A percentile compares a stretch with the other conserved stretches of the same genome.
Evolutionary conservation across 2,113 vertebrate genomes (phyloP).

Genomic region (Upupa epops): DNA sequence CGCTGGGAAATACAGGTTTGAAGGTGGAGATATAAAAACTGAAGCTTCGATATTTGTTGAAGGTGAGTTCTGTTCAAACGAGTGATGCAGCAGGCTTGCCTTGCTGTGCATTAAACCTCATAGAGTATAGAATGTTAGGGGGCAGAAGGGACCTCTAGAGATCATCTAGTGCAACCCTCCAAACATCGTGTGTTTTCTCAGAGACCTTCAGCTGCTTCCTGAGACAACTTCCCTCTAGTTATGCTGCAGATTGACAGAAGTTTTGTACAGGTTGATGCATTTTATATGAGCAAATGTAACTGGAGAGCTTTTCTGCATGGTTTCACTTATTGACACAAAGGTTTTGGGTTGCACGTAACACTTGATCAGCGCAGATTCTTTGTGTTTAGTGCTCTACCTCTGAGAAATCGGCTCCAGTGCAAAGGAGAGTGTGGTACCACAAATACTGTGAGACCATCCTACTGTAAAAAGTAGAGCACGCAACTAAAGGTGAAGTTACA

Average conservation of each 20-base stretch:
- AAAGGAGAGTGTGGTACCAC: background rate
- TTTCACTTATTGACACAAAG: background rate
- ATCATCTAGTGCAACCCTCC: too few relatives aligned
- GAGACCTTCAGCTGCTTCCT: background rate
- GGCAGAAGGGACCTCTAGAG: too few relatives aligned
- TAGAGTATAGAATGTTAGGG: too few relatives aligned
- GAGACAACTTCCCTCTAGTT: background rate
- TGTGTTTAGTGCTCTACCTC: background rate
- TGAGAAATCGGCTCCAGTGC: background rate
- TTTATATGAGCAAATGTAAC: background rate
- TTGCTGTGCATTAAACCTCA: background rate
- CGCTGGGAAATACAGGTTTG: slow-evolving; percentile 83
- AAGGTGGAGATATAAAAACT: slow-evolving; percentile 72
- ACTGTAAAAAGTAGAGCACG: background rate
- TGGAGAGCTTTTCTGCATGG: background rate
- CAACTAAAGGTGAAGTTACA: background rate
- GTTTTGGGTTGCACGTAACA: background rate
- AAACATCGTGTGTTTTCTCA: background rate
- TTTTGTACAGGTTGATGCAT: background rate
- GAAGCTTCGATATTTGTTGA: slow-evolving; percentile 66
- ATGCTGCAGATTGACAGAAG: background rate
- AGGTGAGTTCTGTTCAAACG: slow-evolving; percentile 39
- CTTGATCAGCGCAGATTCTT: background rate
- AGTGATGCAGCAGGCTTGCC: background rate
- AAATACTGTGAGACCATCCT: background rate